These are phyloP conservation scores for Cichlasoma orientale DNA, from an alignment of 2,797 vertebrate genomes.

Conservation along the genomic window DNA sequence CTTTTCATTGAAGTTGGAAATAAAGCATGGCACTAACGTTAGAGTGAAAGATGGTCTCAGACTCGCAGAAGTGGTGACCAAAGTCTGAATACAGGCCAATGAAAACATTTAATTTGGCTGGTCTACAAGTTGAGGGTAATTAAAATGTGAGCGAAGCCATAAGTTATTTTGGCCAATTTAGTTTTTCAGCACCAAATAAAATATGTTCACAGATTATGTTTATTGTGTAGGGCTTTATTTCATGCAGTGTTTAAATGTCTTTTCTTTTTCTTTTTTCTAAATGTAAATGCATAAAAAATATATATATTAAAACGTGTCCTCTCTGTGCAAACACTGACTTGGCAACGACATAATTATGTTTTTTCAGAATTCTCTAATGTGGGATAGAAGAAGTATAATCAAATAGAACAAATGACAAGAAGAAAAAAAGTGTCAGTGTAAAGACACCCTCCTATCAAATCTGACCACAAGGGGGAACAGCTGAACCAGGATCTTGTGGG, in stretches of 20 bases:
- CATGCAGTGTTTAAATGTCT: not conserved
- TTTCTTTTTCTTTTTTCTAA: not conserved
- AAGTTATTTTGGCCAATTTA: constrained; percentile 42
- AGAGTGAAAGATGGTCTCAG: constrained; percentile 20
- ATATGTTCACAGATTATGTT: constrained; percentile 18
- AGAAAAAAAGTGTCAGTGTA: not conserved
- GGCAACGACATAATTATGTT: not conserved
- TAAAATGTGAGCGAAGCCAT: constrained; percentile 49
- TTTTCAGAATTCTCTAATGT: not conserved
- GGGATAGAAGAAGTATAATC: not conserved
- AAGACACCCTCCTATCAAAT: constrained; percentile 24
- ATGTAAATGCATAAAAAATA: not conserved
- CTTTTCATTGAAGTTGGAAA: constrained; percentile 8
- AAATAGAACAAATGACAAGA: not conserved
- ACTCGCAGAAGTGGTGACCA: constrained; percentile 11
- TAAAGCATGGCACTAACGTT: constrained; percentile 20
- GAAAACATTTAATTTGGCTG: constrained; percentile 63
- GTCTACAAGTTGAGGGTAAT: constrained; percentile 39
- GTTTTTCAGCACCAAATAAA: constrained; percentile 60
- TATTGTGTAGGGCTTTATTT: not conserved
- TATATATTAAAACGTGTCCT: not conserved
- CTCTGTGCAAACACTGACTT: not conserved
- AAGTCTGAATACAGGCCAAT: constrained; percentile 41
- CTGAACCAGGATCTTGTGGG: constrained; percentile 46
- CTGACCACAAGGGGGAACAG: constrained; percentile 74